phyloP scores from a whole-genome alignment of 2,888 invertebrate species.

The Alsophila aescularia region DNA sequence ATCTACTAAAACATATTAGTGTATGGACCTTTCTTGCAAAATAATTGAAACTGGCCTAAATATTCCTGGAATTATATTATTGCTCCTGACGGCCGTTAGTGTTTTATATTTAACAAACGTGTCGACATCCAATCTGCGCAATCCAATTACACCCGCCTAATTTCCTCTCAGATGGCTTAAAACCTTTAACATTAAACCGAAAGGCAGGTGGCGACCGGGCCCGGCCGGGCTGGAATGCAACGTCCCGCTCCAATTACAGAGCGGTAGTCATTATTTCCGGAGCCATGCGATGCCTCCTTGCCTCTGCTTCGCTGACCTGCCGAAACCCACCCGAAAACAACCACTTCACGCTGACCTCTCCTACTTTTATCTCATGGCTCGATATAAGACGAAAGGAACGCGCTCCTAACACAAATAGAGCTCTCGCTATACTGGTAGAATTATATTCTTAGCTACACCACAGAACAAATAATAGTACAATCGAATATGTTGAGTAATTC shows the following conservation, averaged over 20 bases:
- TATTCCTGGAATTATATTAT: not conserved
- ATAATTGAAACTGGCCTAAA: too few relatives aligned
- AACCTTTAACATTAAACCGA: conserved; percentile 40
- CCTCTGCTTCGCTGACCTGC: conserved; percentile 67
- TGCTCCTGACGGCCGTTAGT: not conserved
- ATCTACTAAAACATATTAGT: too few relatives aligned
- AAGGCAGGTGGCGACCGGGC: conserved; percentile 36
- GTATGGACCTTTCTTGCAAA: too few relatives aligned
- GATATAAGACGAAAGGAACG: not conserved
- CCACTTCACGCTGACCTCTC: conserved; percentile 49
- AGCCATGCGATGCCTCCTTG: conserved; percentile 65
- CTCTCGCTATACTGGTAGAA: conserved; percentile 40
- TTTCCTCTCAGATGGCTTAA: conserved; percentile 40
- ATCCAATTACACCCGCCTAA: conserved; percentile 37
- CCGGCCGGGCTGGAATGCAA: conserved; percentile 50
- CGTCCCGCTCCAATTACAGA: conserved; percentile 77
- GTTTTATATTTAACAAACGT: conserved; percentile 6
- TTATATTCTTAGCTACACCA: conserved; percentile 47
- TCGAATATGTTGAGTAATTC: conserved; percentile 54
- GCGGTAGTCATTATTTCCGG: conserved; percentile 81
- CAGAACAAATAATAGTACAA: too few relatives aligned
- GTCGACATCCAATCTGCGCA: conserved; percentile 32
- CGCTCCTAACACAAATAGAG: conserved; percentile 3
- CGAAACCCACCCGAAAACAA: conserved; percentile 61
- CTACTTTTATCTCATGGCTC: conserved; percentile 15